phyloP scores from a whole-genome alignment of 2,888 invertebrate species.

The Helicoverpa assulta region DNA sequence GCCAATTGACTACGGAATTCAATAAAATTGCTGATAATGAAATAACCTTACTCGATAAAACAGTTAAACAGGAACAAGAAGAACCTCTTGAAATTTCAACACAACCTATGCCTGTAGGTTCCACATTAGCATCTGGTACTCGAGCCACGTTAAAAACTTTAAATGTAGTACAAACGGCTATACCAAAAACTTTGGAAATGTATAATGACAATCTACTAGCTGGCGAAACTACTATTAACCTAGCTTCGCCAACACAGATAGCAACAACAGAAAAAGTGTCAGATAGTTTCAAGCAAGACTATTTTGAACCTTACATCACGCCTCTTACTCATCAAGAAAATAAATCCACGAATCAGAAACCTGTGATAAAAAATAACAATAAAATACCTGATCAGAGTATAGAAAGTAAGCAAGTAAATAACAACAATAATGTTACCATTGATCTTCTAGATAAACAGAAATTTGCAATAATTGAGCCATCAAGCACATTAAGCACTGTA shows the following conservation, averaged over 20 bases:
- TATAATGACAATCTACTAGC: not conserved
- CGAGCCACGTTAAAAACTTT: not conserved
- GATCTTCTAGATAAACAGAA: not conserved
- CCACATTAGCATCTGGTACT: not conserved
- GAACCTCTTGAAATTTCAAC: not conserved
- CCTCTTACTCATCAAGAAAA: not conserved
- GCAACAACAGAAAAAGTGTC: not conserved
- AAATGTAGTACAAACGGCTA: not conserved
- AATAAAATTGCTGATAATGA: not conserved
- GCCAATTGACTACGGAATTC: constrained; percentile 3
- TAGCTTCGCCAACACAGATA: not conserved
- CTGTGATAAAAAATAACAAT: not conserved
- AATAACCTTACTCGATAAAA: not conserved
- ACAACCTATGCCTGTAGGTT: not conserved
- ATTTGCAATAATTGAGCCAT: not conserved
- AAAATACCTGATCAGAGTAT: not conserved
- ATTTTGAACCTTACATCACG: not conserved
- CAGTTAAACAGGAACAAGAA: not conserved
- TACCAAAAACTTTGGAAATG: not conserved
- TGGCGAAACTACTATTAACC: not conserved
- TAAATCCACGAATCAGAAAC: not conserved
- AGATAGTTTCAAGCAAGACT: not conserved
- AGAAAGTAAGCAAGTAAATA: not conserved
- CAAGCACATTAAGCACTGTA: not conserved
- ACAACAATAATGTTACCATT: not conserved